A percentile compares a stretch with the other conserved stretches of the same genome.
These are phyloP conservation scores for Erpobdella octoculata DNA, from an alignment of 2,888 invertebrate genomes.

Conservation along the genomic window DNA sequence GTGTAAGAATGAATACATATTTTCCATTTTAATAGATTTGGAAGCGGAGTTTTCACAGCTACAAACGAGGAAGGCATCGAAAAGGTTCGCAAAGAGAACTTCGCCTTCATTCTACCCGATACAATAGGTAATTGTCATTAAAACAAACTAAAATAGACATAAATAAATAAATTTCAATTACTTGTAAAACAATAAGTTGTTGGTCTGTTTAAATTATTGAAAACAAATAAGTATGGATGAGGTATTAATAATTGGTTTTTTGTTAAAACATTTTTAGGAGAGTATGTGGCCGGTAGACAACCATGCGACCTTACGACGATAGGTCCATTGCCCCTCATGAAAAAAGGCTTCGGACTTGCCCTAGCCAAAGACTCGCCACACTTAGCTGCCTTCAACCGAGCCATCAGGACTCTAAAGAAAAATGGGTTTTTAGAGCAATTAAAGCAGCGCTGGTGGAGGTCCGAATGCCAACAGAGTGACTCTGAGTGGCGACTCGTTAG, in stretches of 20 bases:
- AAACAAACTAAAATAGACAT: too few species aligned
- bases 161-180: too few species aligned
- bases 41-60: constrained; percentile 30
- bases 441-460: constrained; percentile 35
- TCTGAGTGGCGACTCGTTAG: constrained; percentile 8
- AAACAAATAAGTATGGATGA: background rate
- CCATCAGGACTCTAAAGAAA: constrained; percentile 26
- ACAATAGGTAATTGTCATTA: constrained; percentile 30
- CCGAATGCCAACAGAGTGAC: constrained; percentile 19
- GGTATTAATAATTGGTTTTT: background rate
- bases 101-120: constrained; percentile 35
- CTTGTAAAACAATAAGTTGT: too few species aligned
- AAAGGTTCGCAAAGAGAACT: constrained; percentile 32
- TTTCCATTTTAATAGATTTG: too few species aligned
- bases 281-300: constrained; percentile 33
- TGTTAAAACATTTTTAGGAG: too few species aligned
- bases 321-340: constrained; percentile 33
- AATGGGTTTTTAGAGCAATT: constrained; percentile 31
- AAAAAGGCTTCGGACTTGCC: constrained; percentile 33
- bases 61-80: constrained; percentile 36
- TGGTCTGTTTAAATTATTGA: background rate
- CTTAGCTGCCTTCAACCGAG: constrained; percentile 33
- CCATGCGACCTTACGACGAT: constrained; percentile 36
- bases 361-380: constrained; percentile 33
- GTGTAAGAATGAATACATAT: too few species aligned